Base-by-base conservation (phyloP, 2,797 vertebrate species). In the Tokudaia muenninki region DNA sequence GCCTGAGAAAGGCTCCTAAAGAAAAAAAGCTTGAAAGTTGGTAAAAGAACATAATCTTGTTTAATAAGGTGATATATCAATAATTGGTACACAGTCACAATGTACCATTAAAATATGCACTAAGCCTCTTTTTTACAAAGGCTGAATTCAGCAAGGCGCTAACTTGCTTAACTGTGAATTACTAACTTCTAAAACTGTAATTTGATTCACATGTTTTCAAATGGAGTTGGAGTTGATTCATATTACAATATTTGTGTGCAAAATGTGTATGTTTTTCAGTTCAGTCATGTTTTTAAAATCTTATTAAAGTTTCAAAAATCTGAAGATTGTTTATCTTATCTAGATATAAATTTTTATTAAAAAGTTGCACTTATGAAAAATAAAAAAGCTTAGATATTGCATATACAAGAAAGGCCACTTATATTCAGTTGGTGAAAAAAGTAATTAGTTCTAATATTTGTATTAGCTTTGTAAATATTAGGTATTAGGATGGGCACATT, bases 271-370 rank as follows among this genome's bases (percentile, higher is more conserved):
- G 98, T 98, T 98, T 98, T 99, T 98, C 97, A 97, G 95, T 98
- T 98, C 92, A 80, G 97, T 98, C 97, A 93, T 98, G 98, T 98
- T 98, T 99, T 98, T 97, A 96, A 98, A 98, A 98, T 98, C 98
- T 98, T 98, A 98, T 95, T 98, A 97, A 98, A 98, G 98, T 98
- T 98, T 98, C 95, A 98, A 91, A 97, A 98, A 97, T 98, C 97
- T 96, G 94, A 96, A 98, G 98, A 98, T 98, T 99, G 98, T 99
- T 98, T 98, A 98, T 98, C 98, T 98, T 98, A 98, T 98, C 98
- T 98, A 98, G 98, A 98, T 99, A 98, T 99, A 98, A 97, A 95
- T 95, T 98, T 98, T 98, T 98, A 98, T 98, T 98, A 98, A 97
- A 98, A 98, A 98, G 97, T 98, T 98, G 97, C 98, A 98, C 98